Evolutionary conservation across 2,797 vertebrate species (phyloP).

Genomic region (Hypotaenidia philippensis): DNA sequence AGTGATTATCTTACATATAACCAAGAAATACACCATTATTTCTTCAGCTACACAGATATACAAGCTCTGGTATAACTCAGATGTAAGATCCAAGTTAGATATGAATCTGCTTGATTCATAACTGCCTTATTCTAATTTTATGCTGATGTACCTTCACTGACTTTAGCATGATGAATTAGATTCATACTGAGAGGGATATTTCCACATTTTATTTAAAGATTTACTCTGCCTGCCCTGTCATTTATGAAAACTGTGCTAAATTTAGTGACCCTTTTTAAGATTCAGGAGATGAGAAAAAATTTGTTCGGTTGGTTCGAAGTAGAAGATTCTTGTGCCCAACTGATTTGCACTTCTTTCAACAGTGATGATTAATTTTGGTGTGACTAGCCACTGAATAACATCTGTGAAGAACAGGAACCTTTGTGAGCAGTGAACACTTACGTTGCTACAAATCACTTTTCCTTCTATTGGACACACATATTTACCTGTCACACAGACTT

Average conservation of each 20-base stretch:
- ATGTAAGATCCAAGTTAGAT: background rate
- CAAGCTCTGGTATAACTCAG: background rate
- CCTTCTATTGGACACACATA: background rate
- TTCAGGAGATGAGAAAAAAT: background rate
- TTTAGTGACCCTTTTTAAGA: slow-evolving; percentile 19
- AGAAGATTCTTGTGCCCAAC: background rate
- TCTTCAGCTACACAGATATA: background rate
- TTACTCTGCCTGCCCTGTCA: slow-evolving; percentile 1
- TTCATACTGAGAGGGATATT: background rate
- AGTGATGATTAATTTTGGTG: background rate
- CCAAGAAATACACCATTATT: background rate
- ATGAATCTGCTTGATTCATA: slow-evolving; percentile 14
- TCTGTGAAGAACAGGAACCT: background rate
- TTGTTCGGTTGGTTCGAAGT: background rate
- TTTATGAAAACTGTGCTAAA: slow-evolving; percentile 22
- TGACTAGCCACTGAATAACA: background rate
- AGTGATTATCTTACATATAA: background rate
- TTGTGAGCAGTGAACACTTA: background rate
- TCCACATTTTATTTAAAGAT: slow-evolving; percentile 24
- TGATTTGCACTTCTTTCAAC: background rate
- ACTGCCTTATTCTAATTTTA: slow-evolving; percentile 35
- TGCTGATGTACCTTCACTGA: slow-evolving; percentile 7
- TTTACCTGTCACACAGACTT: background rate
- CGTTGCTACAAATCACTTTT: background rate
- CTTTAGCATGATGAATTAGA: slow-evolving; percentile 18